Percentiles rank a stretch among this genome's conserved stretches.
Evolutionary conservation across 2,113 vertebrate genomes (phyloP).

Genomic region (Climacteris rufus): DNA sequence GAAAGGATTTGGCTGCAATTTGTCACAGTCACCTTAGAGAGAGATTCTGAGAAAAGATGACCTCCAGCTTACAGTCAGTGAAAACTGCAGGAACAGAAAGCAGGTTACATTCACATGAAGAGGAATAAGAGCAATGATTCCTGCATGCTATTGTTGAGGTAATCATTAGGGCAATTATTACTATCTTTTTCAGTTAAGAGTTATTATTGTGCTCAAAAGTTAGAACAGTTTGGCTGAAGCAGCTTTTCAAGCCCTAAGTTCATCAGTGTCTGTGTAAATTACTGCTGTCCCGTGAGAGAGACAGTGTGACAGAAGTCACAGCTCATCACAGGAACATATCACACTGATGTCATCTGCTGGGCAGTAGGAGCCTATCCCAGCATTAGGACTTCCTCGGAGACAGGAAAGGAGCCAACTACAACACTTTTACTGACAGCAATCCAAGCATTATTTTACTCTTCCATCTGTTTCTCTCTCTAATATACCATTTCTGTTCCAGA

Average conservation of each 20-base stretch:
- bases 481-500: not conserved
- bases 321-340: not conserved
- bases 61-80: not conserved
- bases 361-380: not conserved
- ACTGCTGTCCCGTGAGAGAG: not conserved
- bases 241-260: not conserved
- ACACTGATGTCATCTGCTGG: not conserved
- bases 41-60: not conserved
- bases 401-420: slow-evolving; percentile 34
- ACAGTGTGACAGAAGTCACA: not conserved
- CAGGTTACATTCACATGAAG: not conserved
- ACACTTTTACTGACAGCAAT: slow-evolving; percentile 5
- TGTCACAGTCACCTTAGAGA: not conserved
- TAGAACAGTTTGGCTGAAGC: not conserved
- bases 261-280: accelerated
- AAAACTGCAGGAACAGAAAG: not conserved
- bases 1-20: not conserved
- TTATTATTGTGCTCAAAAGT: not conserved
- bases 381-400: not conserved
- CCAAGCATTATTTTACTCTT: slow-evolving; percentile 55
- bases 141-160: not conserved
- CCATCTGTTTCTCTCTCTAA: slow-evolving; percentile 48
- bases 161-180: not conserved
- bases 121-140: not conserved
- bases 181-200: not conserved